Percentiles rank a stretch among this genome's conserved stretches.
These are phyloP conservation scores for Microctenopoma stevenorrisi DNA, from an alignment of 2,797 vertebrate genomes.

Conservation along the genomic window DNA sequence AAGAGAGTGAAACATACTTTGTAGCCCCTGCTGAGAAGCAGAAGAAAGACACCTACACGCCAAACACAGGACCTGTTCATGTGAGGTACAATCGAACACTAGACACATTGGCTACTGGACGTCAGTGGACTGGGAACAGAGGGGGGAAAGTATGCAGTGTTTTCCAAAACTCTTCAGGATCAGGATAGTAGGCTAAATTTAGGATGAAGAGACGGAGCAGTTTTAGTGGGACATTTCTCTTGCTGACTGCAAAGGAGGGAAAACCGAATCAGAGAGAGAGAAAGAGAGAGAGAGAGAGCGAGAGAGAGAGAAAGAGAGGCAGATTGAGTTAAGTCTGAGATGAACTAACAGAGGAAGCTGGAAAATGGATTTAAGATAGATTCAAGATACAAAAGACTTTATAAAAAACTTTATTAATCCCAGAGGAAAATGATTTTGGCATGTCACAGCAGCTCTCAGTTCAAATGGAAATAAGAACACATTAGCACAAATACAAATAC, in stretches of 20 bases:
- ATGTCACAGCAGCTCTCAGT: too few relatives aligned
- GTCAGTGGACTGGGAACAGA: constrained; percentile 22
- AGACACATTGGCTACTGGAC: constrained; percentile 38
- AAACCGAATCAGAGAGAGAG: constrained; percentile 1
- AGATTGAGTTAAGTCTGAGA: too few relatives aligned
- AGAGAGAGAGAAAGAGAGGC: constrained; percentile 6
- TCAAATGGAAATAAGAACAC: too few relatives aligned
- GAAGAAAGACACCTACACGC: constrained; percentile 70
- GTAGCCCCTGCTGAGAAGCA: constrained; percentile 25
- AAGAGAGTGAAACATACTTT: constrained; percentile 28
- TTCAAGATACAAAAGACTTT: too few relatives aligned
- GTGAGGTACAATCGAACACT: constrained; percentile 57
- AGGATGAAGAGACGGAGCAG: constrained; percentile 67
- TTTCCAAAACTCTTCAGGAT: constrained; percentile 64
- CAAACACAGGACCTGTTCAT: constrained; percentile 61
- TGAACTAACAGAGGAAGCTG: too few relatives aligned
- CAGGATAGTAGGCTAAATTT: constrained; percentile 67
- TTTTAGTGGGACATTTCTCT: constrained; percentile 54
- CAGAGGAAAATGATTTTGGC: too few relatives aligned
- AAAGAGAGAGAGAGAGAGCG: constrained; percentile 8
- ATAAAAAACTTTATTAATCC: too few relatives aligned
- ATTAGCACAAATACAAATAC: too few relatives aligned
- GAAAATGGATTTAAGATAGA: too few relatives aligned
- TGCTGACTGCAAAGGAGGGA: constrained; percentile 37
- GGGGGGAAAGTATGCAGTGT: constrained; percentile 36